A percentile compares a stretch with the other conserved stretches of the same genome.
phyloP scores from a whole-genome alignment of 2,113 vertebrate genomes.

The Lagopus muta region DNA sequence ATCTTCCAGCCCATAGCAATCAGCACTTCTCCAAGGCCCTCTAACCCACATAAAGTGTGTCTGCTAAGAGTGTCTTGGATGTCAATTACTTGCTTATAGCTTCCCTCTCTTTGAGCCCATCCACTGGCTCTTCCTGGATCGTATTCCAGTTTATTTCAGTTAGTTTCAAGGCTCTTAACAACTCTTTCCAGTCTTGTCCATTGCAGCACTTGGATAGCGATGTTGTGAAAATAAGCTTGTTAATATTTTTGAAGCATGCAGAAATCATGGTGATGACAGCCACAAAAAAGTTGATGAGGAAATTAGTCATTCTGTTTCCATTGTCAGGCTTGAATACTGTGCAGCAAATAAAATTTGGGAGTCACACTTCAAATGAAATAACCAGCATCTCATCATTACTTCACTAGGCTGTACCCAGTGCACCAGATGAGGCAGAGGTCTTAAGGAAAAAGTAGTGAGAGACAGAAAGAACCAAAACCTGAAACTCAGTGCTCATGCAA shows the following conservation, averaged over 20 bases:
- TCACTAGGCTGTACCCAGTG: background rate
- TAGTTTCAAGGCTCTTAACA: constrained; percentile 7
- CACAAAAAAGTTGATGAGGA: background rate
- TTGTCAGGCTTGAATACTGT: background rate
- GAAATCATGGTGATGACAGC: constrained; percentile 13
- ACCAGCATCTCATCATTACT: constrained; percentile 8
- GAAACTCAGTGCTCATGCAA: background rate
- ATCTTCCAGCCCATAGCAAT: background rate
- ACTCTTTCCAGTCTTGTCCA: background rate
- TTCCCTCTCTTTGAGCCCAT: background rate
- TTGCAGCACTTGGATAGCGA: background rate
- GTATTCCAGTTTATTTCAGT: background rate
- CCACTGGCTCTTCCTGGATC: background rate
- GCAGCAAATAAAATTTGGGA: background rate
- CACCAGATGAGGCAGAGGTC: background rate
- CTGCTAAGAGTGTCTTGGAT: background rate
- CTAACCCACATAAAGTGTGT: background rate
- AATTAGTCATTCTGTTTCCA: constrained; percentile 5
- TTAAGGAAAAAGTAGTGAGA: background rate
- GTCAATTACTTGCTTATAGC: background rate
- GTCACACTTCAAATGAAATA: constrained; percentile 21
- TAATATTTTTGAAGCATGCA: constrained; percentile 17
- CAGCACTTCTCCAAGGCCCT: background rate
- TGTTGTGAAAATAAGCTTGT: background rate
- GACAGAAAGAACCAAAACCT: background rate